Conservation (phyloP, 2,797 vertebrate species). For the Diplodus puntazzo region DNA sequence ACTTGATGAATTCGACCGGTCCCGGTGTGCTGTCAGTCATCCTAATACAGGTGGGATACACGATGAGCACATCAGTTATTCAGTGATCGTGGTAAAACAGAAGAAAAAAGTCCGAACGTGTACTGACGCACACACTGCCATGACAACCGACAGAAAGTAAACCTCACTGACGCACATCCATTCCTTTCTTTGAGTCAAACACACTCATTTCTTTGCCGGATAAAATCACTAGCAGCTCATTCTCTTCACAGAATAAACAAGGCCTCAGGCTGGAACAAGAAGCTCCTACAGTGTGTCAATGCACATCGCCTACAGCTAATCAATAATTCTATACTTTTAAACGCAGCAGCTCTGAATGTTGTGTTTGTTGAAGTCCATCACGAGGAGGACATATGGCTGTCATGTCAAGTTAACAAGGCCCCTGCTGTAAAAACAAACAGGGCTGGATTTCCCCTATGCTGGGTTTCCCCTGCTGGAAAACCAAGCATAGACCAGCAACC, state of each 20-base stretch:
- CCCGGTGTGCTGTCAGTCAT: slow-evolving; percentile 88
- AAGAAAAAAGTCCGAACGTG: not conserved
- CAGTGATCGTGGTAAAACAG: not conserved
- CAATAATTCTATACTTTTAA: slow-evolving; percentile 40
- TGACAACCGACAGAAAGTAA: slow-evolving; percentile 21
- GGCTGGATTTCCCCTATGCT: too few species aligned
- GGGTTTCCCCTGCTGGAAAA: too few species aligned
- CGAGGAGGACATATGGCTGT: not conserved
- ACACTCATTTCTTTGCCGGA: slow-evolving; percentile 34
- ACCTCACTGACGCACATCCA: slow-evolving; percentile 24
- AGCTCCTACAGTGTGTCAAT: slow-evolving; percentile 18
- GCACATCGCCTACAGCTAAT: slow-evolving; percentile 25
- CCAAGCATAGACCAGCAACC: too few species aligned
- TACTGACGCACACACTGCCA: slow-evolving; percentile 14
- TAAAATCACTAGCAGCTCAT: slow-evolving; percentile 34
- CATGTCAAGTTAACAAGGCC: slow-evolving; percentile 9
- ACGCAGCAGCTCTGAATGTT: slow-evolving; percentile 19
- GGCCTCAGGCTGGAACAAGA: slow-evolving; percentile 24
- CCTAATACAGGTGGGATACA: slow-evolving; percentile 91
- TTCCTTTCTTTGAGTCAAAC: slow-evolving; percentile 47
- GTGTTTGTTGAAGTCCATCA: slow-evolving; percentile 19
- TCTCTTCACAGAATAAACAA: slow-evolving; percentile 36
- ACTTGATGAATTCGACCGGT: slow-evolving; percentile 93
- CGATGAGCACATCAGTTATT: not conserved
- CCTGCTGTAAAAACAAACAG: too few species aligned